phyloP scores from a whole-genome alignment of 2,113 vertebrate species.

The Hylia prasina region DNA sequence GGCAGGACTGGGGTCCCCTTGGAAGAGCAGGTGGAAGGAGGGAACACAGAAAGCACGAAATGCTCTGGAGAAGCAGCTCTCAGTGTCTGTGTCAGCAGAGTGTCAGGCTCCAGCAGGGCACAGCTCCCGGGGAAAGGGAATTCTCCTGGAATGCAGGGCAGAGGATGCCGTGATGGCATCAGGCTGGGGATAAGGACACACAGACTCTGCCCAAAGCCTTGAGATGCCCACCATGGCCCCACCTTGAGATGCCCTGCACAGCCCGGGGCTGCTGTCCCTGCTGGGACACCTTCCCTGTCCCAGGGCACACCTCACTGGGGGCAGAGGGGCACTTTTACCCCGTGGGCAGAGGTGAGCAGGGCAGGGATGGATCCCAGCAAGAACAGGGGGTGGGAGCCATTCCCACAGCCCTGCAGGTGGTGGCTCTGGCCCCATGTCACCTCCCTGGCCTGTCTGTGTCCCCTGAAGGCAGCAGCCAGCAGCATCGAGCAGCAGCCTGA shows the following conservation, averaged over 20 bases:
- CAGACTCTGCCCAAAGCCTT: accelerated
- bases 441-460: not conserved
- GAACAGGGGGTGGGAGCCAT: not conserved
- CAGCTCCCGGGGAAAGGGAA: not conserved
- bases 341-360: not conserved
- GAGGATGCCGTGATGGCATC: accelerated
- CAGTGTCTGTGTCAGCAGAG: not conserved
- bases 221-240: not conserved
- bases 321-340: not conserved
- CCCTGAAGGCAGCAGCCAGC: not conserved
- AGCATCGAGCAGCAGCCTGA: not conserved
- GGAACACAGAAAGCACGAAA: not conserved
- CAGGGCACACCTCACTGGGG: accelerated
- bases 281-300: not conserved
- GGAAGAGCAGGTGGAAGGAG: conserved; percentile 12
- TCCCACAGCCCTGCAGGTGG: not conserved
- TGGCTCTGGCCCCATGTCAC: not conserved
- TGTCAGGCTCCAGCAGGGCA: not conserved
- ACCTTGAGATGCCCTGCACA: not conserved
- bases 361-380: accelerated
- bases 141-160: not conserved
- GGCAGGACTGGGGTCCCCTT: conserved; percentile 5
- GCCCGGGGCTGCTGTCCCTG: not conserved
- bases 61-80: not conserved
- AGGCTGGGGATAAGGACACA: not conserved